Base-by-base conservation (phyloP, 2,888 invertebrate genomes). In the Zygothrica quintamaculata region DNA sequence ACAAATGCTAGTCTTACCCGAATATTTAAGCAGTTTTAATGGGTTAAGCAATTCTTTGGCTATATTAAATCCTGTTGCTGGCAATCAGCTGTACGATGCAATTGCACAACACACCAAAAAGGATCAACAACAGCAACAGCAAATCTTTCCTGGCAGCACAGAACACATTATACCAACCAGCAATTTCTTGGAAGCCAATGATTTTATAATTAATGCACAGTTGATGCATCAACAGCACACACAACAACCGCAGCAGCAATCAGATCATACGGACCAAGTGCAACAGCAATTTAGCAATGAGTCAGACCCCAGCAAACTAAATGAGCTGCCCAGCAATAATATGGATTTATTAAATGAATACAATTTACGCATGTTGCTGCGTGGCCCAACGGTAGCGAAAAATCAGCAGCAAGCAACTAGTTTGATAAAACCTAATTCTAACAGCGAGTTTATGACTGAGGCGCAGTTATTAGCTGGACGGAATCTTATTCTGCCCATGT, bases 11-110 rank as follows among this genome's bases (percentile, higher is more conserved):
- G 82, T 77, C 0, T 59, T 90, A 5, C 90, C 91, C 0, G 91
- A 90, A 36, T 88, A 90, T 57, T 67, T 91, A 29, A 87, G 82
- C 5, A 90, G 86, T 50, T 74, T 90, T 8, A 77, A 84, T 22
- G 89, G 88, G 0, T 59, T 90, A 1, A 88, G 88, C 52, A 90
- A 87, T 62, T 80, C 89, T 0, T 56, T 91, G 34, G 84, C 87
- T 1, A 65, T 85, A 0, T 46, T 90, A 0, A 91, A 89, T 66
- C 89, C 89, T 0, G 56, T 82, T 18, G 88, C 89, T 1, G 85
- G 85, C 0, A 86, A 61, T 25, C 89, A 88, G n/a, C 58, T 90
- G 3, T 88, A 87, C 61, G 75, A 88, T 58, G 78, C 76, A 13
- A 87, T 90, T 52, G 84, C 75, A 1, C 85, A 87, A 18, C 79